Conservation (phyloP, 2,797 vertebrate species). For the Phrynocephalus vlangalii region DNA sequence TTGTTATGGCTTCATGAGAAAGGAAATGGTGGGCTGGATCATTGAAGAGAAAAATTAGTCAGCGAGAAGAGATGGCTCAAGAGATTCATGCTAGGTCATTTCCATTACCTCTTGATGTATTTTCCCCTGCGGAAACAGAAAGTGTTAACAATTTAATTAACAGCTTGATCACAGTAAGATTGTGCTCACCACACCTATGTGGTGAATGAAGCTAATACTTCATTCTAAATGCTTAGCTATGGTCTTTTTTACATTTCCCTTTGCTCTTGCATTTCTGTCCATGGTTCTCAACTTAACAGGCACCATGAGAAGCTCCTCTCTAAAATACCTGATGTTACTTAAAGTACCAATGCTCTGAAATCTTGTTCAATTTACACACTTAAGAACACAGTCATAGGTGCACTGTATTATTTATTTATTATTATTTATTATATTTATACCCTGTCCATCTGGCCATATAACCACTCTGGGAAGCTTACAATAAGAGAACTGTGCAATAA, state of each 20-base stretch:
- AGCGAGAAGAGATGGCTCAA: conserved; percentile 53
- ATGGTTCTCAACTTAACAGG: neutral
- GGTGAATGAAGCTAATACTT: neutral
- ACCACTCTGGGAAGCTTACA: too few species aligned
- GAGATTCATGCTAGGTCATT: conserved; percentile 33
- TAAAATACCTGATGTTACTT: neutral
- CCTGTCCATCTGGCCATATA: too few species aligned
- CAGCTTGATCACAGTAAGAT: neutral
- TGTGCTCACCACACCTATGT: neutral
- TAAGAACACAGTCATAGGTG: neutral
- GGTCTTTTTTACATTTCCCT: neutral
- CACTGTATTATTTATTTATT: too few species aligned
- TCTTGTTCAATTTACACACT: too few species aligned
- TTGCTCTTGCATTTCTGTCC: neutral
- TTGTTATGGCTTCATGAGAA: conserved; percentile 86
- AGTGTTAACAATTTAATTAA: neutral
- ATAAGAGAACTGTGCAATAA: too few species aligned
- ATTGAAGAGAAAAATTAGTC: conserved; percentile 81
- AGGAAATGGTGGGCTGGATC: conserved; percentile 82
- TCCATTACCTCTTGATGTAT: conserved; percentile 30
- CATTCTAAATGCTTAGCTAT: conserved; percentile 10
- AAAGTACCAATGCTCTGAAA: neutral
- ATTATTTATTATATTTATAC: too few species aligned
- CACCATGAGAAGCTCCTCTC: neutral
- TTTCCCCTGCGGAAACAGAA: conserved; percentile 37